Percentiles rank a stretch among this genome's conserved stretches.
These are phyloP conservation scores for Cotesia vestalis DNA, from an alignment of 1,140 invertebrate species.

Conservation along the genomic window DNA sequence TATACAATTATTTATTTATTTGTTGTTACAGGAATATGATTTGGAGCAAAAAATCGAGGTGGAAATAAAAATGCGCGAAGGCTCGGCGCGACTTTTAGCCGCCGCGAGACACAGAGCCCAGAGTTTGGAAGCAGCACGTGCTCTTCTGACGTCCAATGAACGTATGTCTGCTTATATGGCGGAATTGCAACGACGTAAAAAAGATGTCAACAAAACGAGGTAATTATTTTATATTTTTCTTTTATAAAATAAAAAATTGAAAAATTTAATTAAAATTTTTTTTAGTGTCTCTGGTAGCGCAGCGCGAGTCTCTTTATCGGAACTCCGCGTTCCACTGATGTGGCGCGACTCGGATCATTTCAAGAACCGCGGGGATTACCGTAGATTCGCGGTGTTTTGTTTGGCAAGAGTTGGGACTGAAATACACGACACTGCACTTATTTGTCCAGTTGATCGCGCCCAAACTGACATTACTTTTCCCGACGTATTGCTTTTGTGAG, in stretches of 20 bases:
- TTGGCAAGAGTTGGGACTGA: constrained; percentile 74
- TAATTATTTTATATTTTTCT: no score
- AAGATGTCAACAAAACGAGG: constrained; percentile 53
- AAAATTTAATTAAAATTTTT: no score
- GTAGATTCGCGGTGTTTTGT: constrained; percentile 78
- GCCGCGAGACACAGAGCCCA: constrained; percentile 74
- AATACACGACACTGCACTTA: constrained; percentile 74
- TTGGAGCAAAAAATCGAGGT: constrained; percentile 78
- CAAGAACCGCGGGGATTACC: constrained; percentile 77
- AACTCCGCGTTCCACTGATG: constrained; percentile 76
- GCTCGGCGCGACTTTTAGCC: constrained; percentile 74
- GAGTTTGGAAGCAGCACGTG: constrained; percentile 75
- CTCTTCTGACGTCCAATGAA: constrained; percentile 74
- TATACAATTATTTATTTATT: not conserved
- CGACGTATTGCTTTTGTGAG: constrained; percentile 77
- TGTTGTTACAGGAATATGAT: constrained; percentile 68
- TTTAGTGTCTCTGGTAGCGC: constrained; percentile 45
- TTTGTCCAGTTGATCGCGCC: constrained; percentile 75
- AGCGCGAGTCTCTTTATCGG: constrained; percentile 67
- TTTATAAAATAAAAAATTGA: no score
- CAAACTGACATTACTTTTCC: constrained; percentile 78
- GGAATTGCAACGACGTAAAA: constrained; percentile 72
- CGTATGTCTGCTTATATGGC: constrained; percentile 76
- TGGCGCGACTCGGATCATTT: constrained; percentile 80
- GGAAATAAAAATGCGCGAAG: constrained; percentile 80